phyloP scores from a whole-genome alignment of 2,113 vertebrate genomes.

The Cyanistes caeruleus region DNA sequence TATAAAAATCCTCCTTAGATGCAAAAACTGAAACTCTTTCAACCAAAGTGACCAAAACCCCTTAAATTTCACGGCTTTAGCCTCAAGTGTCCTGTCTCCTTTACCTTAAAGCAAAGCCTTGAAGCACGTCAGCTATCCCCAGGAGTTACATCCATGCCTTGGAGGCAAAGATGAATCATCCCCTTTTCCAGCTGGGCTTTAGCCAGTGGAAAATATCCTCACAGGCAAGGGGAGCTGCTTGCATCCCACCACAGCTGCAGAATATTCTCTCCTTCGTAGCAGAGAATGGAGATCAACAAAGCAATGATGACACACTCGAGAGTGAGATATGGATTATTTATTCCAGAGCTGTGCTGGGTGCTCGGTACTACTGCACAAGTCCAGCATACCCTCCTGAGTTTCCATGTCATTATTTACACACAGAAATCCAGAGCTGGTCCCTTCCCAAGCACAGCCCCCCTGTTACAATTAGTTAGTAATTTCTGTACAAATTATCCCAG shows the following conservation, averaged over 20 bases:
- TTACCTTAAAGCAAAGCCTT: not conserved
- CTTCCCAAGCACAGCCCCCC: not conserved
- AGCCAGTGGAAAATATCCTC: not conserved
- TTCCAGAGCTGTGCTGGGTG: not conserved
- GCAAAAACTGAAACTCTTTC: not conserved
- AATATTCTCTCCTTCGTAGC: fast-evolving
- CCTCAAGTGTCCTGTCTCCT: not conserved
- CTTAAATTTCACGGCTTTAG: not conserved
- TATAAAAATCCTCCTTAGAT: fast-evolving
- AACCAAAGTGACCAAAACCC: not conserved
- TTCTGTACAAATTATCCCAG: not conserved
- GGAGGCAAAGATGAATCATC: not conserved
- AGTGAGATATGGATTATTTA: not conserved
- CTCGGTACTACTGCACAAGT: not conserved
- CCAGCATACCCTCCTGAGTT: not conserved
- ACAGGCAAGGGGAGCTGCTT: not conserved
- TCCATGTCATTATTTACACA: not conserved
- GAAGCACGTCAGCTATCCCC: too few relatives aligned
- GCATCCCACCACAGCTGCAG: not conserved
- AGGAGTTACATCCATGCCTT: fast-evolving
- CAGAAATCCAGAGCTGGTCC: not conserved
- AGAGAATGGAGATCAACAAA: not conserved
- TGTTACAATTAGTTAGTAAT: too few relatives aligned
- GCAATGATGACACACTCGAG: fast-evolving
- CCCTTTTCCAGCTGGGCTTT: fast-evolving